Evolutionary conservation across 2,113 vertebrate genomes (phyloP), one percentile per base, ranked within the genome.

Genomic region (Zootoca vivipara): DNA sequence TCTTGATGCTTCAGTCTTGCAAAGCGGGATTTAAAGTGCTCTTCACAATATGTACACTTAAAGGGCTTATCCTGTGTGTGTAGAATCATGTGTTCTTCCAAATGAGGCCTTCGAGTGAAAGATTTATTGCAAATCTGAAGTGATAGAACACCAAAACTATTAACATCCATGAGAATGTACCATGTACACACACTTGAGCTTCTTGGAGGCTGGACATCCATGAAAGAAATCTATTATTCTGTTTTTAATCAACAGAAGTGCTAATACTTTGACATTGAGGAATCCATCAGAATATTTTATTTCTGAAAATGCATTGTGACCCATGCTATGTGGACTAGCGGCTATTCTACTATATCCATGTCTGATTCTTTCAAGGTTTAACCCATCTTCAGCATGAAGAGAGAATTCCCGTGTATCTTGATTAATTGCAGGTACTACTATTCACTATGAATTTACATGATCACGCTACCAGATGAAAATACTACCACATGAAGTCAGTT

Each of bases 61-160:
- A 99, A 99, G 28, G 99, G 99, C 81, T 98, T 98, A 94, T 99
- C 98, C 93, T 99, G 98, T 86, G 98, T 98, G 95, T 99, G 99
- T 40, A 99, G 97, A 91, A 99, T 99, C 98, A 98, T 99, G 95
- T 99, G 99, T 90, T 99, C 99, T 92, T 99, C 98, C 92, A 99
- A 96, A 88, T 99, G 99, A 89, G 98, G 98, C 91, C 98, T 97
- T 85, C 99, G 97, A 79, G 98, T 99, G 94, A 99, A 99, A 58
- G 97, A 98, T 91, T 99, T 99, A 93, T 98, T 98, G 94, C 99
- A 99, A 93, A 99, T 97, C 99, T 99, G 92, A 89, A 95, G 46
- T 5, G 12, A 86, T 16, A 95, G 91, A 42, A 82, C 1, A 77
- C 85, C 82, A 94, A 90, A 83, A 1, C 78, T 85, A 69, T 12